Percentiles rank a stretch among this genome's conserved stretches.
Evolutionary conservation across 92 coral and sea anemone species (phyloP).

Genomic region (Epizoanthus fatuus): DNA sequence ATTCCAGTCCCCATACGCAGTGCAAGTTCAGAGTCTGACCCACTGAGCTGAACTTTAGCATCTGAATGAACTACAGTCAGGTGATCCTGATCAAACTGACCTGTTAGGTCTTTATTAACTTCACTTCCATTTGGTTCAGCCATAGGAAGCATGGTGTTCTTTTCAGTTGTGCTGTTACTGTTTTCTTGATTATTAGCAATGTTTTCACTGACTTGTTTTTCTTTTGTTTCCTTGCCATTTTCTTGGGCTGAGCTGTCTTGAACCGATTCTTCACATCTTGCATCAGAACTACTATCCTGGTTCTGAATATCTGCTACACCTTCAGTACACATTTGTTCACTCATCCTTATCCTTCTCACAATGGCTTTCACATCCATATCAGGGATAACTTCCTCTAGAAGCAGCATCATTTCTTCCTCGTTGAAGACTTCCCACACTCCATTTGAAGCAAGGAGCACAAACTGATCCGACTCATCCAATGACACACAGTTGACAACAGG

Average conservation of each 20-base stretch:
- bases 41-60: neutral
- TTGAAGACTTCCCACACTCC: slow-evolving; percentile 97
- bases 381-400: slow-evolving; percentile 88
- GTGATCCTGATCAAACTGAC: neutral
- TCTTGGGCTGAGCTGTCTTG: neutral
- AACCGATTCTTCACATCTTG: neutral
- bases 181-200: neutral
- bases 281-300: slow-evolving; percentile 3
- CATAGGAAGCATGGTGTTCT: neutral
- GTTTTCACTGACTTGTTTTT: neutral
- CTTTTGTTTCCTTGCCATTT: neutral
- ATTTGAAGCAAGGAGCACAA: slow-evolving; percentile 86
- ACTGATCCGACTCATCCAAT: slow-evolving; percentile 81
- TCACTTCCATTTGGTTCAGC: neutral
- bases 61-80: neutral
- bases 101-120: neutral
- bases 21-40: neutral
- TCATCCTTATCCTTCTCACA: slow-evolving; percentile 70
- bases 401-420: slow-evolving; percentile 86
- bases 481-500: slow-evolving; percentile 85
- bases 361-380: slow-evolving; percentile 84
- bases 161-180: neutral
- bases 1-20: slow-evolving; percentile 4
- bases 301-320: neutral
- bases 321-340: slow-evolving; percentile 40